Evolutionary conservation across 2,113 vertebrate genomes (phyloP), one percentile per base, ranked within the genome.

Genomic region (Machaerirhynchus nigripectus): DNA sequence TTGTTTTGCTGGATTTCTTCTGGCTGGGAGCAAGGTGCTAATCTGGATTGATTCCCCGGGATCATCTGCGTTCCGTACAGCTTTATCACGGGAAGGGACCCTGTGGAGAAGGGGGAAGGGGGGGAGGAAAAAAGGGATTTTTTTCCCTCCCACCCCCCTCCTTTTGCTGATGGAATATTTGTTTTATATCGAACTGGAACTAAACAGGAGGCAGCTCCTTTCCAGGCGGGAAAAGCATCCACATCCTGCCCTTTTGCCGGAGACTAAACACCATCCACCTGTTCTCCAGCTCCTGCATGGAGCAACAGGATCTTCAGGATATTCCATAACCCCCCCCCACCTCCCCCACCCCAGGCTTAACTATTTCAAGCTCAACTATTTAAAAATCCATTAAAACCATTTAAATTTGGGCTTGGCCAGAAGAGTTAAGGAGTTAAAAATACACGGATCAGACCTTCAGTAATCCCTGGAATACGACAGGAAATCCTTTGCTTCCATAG

Each of bases 111-210:
- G n/a, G n/a, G n/a, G n/a, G n/a, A n/a, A 52, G 35, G 20, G 14
- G 12, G 6, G 1, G 0, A 0, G 6, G 6, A 15, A 12, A 31
- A 47, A 28, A 35, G 30, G 13, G 2, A 6, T 9, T 6, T 2
- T 8, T 19, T 21, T 6, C 9, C n/a, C 15, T 7, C n/a, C 13
- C 6, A 8, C 39, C 39, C n/a, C 2, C 4, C 30, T 35, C 40
- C 30, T 35, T 55, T 64, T 91, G 74, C 44, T 50, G 30, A 76
- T 37, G 64, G 84, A 37, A 4, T 69, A 65, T 89, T 79, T 81
- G 23, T 31, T 70, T 26, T 28, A 17, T 68, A 35, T 42, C 50
- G 57, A 87, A 87, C 64, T 81, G 39, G 30, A 93, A 57, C 71
- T 89, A 77, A 93, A 82, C 40, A 85, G 84, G 87, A 96, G 84